Conservation (phyloP, 2,888 invertebrate genomes). For the Carcina quercana region DNA sequence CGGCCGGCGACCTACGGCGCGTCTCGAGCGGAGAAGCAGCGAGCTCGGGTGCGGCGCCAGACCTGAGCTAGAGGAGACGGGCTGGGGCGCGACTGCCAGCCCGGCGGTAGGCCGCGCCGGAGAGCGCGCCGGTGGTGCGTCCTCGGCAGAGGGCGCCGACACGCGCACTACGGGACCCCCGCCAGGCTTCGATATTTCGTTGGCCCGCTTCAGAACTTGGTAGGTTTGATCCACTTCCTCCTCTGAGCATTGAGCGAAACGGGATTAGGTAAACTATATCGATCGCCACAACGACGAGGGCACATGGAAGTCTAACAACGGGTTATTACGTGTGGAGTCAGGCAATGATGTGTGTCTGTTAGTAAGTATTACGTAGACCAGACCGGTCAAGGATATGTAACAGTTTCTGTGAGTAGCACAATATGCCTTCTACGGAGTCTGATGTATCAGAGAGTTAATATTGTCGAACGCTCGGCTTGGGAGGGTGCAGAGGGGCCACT, state of each 20-base stretch:
- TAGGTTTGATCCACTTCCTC: constrained; percentile 93
- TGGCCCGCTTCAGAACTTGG: constrained; percentile 95
- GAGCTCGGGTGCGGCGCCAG: constrained; percentile 60
- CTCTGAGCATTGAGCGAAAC: constrained; percentile 68
- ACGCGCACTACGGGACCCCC: constrained; percentile 66
- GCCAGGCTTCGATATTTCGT: constrained; percentile 83
- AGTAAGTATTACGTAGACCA: constrained; percentile 13
- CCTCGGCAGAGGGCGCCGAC: constrained; percentile 50
- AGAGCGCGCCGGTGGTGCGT: constrained; percentile 53
- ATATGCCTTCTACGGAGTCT: constrained; percentile 1
- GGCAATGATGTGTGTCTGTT: constrained; percentile 16
- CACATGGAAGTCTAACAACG: constrained; percentile 21
- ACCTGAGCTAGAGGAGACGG: constrained; percentile 83
- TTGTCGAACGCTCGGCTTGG: constrained; percentile 40
- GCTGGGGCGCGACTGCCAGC: constrained; percentile 79
- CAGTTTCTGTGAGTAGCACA: constrained; percentile 8
- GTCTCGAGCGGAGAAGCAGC: constrained; percentile 56
- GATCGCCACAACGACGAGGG: constrained; percentile 21
- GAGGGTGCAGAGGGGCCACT: constrained; percentile 54
- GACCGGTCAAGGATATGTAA: constrained; percentile 1
- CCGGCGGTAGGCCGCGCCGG: constrained; percentile 65
- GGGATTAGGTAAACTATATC: constrained; percentile 44
- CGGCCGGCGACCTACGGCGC: constrained; percentile 47
- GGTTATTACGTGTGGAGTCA: constrained; percentile 22
- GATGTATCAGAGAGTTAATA: constrained; percentile 38